Percentiles rank a stretch among this genome's conserved stretches.
Conservation (phyloP, 2,888 invertebrate genomes). For the Fragum sueziense region DNA sequence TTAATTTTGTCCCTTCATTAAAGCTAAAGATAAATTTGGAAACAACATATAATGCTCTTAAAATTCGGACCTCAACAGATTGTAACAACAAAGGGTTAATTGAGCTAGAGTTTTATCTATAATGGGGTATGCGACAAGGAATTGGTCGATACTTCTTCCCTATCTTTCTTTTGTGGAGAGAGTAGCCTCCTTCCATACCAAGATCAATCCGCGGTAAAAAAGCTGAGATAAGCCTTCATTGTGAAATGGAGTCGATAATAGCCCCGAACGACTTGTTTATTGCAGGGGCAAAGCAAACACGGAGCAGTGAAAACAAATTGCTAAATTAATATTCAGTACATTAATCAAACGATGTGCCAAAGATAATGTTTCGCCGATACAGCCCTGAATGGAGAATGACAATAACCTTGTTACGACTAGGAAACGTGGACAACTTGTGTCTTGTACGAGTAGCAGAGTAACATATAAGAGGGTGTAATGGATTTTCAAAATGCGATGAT, state of each 20-base stretch:
- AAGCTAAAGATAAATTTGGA: too few relatives aligned
- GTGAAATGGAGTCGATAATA: conserved; percentile 64
- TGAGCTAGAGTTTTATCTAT: conserved; percentile 18
- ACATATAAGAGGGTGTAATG: too few relatives aligned
- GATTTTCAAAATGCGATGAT: too few relatives aligned
- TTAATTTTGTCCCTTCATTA: too few relatives aligned
- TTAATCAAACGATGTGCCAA: conserved; percentile 63
- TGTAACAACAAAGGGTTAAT: background rate
- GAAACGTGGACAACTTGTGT: too few relatives aligned
- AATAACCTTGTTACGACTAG: conserved; percentile 52
- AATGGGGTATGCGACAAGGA: conserved; percentile 1
- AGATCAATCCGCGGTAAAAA: conserved; percentile 65
- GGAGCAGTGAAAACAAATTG: conserved; percentile 63
- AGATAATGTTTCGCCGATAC: conserved; percentile 57
- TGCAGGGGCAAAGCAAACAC: conserved; percentile 62
- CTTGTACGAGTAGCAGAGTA: too few relatives aligned
- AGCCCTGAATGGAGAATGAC: conserved; percentile 47
- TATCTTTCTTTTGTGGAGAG: conserved; percentile 11
- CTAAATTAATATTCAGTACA: conserved; percentile 67
- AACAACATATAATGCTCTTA: too few relatives aligned
- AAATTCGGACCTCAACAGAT: too few relatives aligned
- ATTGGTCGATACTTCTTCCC: conserved; percentile 18
- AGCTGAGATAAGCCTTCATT: conserved; percentile 63
- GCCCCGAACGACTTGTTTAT: conserved; percentile 64
- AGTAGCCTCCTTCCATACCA: conserved; percentile 30